A percentile compares a stretch with the other conserved stretches of the same genome.
These are phyloP conservation scores for Steatornis caripensis DNA, from an alignment of 2,113 vertebrate species.

Conservation along the genomic window DNA sequence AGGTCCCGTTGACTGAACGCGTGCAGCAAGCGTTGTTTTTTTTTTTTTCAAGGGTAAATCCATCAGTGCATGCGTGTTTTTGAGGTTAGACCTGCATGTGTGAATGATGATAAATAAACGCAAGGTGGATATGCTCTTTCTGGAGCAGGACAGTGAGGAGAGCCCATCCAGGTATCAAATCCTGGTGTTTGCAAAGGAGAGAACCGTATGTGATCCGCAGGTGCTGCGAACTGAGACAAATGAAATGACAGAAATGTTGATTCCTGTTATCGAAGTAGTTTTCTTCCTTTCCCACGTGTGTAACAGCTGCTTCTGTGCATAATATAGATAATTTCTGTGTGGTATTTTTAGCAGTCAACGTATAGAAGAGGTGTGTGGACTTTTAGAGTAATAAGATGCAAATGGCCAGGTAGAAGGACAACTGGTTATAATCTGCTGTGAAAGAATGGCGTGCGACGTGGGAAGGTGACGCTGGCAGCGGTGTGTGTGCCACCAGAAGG, in stretches of 20 bases:
- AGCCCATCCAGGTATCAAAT: neutral
- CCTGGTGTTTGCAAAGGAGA: neutral
- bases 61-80: neutral
- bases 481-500: neutral
- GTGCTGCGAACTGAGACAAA: neutral
- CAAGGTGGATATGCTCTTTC: rapidly evolving
- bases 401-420: neutral
- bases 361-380: neutral
- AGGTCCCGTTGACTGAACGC: neutral
- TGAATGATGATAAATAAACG: neutral
- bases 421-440: neutral
- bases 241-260: neutral
- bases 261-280: neutral
- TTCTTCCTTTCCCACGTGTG: neutral
- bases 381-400: neutral
- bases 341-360: neutral
- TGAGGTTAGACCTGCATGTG: neutral
- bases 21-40: neutral
- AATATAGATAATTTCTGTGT: neutral
- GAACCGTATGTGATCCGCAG: rapidly evolving
- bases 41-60: neutral
- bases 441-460: neutral
- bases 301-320: neutral
- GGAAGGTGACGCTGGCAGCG: neutral
- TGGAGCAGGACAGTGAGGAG: neutral